Conservation (phyloP, 1,140 invertebrate genomes). For the Ceratosolen fusciceps region DNA sequence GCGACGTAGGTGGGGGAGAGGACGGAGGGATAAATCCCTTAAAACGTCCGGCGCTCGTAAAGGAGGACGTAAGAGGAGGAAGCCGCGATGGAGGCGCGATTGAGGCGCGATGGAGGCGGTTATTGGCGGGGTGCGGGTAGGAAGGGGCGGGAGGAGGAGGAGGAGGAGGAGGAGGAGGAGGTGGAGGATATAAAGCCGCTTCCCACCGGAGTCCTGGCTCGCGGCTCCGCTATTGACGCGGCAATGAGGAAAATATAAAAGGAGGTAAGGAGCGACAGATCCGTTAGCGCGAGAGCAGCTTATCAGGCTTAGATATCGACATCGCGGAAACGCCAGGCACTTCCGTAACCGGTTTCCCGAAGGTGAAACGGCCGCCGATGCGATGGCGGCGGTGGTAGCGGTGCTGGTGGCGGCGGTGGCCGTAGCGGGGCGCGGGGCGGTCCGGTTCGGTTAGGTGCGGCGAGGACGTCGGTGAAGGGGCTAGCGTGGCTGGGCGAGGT, state of each 20-base stretch:
- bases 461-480: not conserved
- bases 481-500: not conserved
- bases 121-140: too few relatives aligned
- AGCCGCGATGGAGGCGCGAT: too few relatives aligned
- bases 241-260: not conserved
- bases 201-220: not conserved
- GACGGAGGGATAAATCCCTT: too few relatives aligned
- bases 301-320: constrained; percentile 44
- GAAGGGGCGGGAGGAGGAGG: too few relatives aligned
- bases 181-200: too few relatives aligned
- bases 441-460: too few relatives aligned
- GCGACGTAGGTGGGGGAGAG: too few relatives aligned
- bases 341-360: constrained; percentile 48
- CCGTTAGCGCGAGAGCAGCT: constrained; percentile 35
- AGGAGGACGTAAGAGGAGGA: too few relatives aligned
- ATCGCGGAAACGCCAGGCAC: constrained; percentile 46
- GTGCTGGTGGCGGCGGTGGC: not conserved
- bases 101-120: too few relatives aligned
- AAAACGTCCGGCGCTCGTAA: not conserved
- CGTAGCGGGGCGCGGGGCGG: not conserved
- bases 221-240: not conserved
- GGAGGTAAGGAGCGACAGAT: constrained; percentile 26
- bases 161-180: too few relatives aligned
- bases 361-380: constrained; percentile 29
- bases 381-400: not conserved